phyloP scores from a whole-genome alignment of 2,797 vertebrate species.

The Gymnothorax javanicus region DNA sequence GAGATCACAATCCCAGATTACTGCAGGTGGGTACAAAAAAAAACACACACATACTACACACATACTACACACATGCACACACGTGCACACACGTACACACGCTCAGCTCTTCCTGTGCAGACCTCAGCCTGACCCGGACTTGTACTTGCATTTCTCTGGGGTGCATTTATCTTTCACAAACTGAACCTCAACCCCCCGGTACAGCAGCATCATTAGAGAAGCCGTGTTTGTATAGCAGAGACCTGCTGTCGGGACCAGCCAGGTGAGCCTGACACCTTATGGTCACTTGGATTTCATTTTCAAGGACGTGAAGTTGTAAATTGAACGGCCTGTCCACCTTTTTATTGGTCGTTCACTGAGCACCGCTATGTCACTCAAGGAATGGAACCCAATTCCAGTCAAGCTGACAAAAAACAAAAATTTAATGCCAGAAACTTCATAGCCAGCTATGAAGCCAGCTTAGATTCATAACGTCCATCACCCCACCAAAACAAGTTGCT shows the following conservation, averaged over 20 bases:
- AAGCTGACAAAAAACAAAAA: too few species aligned
- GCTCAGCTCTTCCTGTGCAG: background rate
- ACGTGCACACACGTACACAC: background rate
- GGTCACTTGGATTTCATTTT: background rate
- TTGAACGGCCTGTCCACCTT: background rate
- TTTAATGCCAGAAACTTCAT: too few species aligned
- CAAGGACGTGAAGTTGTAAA: background rate
- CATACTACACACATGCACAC: background rate
- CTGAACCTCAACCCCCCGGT: background rate
- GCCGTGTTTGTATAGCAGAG: too few species aligned
- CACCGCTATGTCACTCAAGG: too few species aligned
- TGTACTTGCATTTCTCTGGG: background rate
- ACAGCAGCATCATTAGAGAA: too few species aligned
- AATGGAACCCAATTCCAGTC: too few species aligned
- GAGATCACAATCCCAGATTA: slow-evolving; percentile 73
- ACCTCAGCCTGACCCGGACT: background rate
- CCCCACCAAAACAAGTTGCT: too few species aligned
- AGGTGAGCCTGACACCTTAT: too few species aligned
- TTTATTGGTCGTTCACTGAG: too few species aligned
- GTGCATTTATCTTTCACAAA: background rate
- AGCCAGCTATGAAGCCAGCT: too few species aligned
- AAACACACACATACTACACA: background rate
- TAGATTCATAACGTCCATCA: too few species aligned
- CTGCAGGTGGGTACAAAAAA: slow-evolving; percentile 60
- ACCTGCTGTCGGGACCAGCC: too few species aligned